A percentile compares a stretch with the other conserved stretches of the same genome.
These are phyloP conservation scores for Calephelis virginiensis DNA, from an alignment of 1,140 invertebrate genomes.

Conservation along the genomic window DNA sequence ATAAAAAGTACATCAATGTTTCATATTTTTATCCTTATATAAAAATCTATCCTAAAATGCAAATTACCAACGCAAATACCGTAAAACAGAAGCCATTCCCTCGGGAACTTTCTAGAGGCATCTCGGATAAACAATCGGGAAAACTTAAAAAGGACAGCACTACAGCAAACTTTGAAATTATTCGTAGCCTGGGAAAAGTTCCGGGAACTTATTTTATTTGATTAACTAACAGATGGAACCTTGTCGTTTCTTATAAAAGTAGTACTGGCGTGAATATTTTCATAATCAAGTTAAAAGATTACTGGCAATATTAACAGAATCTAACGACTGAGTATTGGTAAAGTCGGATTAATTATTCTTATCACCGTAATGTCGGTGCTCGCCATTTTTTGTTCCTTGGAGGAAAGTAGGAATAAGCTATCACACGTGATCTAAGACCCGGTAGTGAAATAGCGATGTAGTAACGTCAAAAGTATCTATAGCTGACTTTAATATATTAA, in stretches of 20 bases:
- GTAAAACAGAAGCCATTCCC: not conserved
- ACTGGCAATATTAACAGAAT: not conserved
- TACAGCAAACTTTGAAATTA: slow-evolving; percentile 37
- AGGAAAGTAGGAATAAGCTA: too few relatives aligned
- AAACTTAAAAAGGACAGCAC: slow-evolving; percentile 36
- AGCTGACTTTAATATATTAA: too few relatives aligned
- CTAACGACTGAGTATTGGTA: too few relatives aligned
- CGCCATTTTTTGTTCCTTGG: too few relatives aligned
- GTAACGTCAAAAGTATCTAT: too few relatives aligned
- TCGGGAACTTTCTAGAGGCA: slow-evolving; percentile 1
- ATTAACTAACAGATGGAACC: slow-evolving; percentile 27
- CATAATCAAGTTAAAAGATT: not conserved
- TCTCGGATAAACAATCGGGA: slow-evolving; percentile 24
- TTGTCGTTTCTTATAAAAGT: slow-evolving; percentile 9
- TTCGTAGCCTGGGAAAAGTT: slow-evolving; percentile 27
- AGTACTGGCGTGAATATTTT: not conserved
- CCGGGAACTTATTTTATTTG: slow-evolving; percentile 36
- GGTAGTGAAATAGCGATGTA: too few relatives aligned
- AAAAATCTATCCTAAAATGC: too few relatives aligned
- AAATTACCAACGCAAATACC: not conserved
- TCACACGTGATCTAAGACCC: too few relatives aligned
- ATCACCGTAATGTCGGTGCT: too few relatives aligned
- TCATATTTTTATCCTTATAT: too few relatives aligned
- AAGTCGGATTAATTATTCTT: too few relatives aligned
- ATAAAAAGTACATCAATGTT: too few relatives aligned